These are phyloP conservation scores for Lepidothrix coronata DNA, from an alignment of 2,113 vertebrate species.

Conservation along the genomic window DNA sequence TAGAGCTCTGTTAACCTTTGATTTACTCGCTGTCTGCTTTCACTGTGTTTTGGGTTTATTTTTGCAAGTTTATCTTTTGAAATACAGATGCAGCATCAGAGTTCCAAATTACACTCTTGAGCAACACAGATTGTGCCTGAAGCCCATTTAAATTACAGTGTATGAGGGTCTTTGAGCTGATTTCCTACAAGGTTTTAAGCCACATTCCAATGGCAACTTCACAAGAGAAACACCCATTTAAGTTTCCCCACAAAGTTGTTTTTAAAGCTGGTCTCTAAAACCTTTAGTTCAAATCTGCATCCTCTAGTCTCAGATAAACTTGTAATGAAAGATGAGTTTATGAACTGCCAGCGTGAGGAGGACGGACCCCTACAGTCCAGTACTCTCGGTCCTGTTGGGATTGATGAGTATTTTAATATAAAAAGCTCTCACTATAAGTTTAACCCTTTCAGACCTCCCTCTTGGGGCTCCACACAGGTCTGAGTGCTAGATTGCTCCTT, in stretches of 20 bases:
- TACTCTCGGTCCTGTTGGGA: not conserved
- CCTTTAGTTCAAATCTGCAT: not conserved
- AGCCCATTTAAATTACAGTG: not conserved
- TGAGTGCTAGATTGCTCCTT: not conserved
- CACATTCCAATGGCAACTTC: not conserved
- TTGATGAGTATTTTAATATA: not conserved
- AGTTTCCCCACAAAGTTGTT: not conserved
- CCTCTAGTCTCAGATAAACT: not conserved
- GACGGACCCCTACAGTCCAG: rapidly evolving
- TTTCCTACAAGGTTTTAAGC: conserved; percentile 21
- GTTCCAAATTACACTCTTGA: not conserved
- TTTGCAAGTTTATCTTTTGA: conserved; percentile 24
- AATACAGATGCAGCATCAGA: not conserved
- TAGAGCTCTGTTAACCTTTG: conserved; percentile 32
- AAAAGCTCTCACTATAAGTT: rapidly evolving
- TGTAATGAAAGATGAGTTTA: not conserved
- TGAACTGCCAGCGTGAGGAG: not conserved
- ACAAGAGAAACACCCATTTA: not conserved
- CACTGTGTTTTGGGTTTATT: conserved; percentile 12
- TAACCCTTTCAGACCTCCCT: not conserved
- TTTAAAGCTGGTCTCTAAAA: not conserved
- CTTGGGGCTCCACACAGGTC: rapidly evolving
- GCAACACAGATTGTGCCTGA: not conserved
- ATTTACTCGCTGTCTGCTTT: not conserved
- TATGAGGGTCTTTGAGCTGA: not conserved